A percentile compares a stretch with the other conserved stretches of the same genome.
Evolutionary conservation across 2,797 vertebrate species (phyloP).

Genomic region (Sebastes diaconus): DNA sequence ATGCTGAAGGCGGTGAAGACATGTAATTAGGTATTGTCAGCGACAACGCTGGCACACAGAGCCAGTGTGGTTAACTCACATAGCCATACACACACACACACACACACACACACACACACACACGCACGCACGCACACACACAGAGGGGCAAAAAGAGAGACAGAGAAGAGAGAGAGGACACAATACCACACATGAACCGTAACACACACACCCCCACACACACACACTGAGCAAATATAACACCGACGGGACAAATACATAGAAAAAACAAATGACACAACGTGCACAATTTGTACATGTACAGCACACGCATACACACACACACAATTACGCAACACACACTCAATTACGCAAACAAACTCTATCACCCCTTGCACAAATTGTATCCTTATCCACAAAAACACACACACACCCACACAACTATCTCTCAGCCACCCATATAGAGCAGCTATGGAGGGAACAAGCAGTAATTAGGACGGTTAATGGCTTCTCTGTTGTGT

Average conservation of each 20-base stretch:
- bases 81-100: background rate
- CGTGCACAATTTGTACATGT: background rate
- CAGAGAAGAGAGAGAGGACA: background rate
- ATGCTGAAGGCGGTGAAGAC: constrained; percentile 39
- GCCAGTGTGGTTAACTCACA: constrained; percentile 5
- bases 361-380: background rate
- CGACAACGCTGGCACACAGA: background rate
- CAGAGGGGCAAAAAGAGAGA: background rate
- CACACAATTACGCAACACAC: background rate
- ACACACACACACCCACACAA: background rate
- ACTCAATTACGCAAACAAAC: background rate
- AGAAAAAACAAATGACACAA: background rate
- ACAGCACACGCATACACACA: background rate
- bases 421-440: constrained; percentile 44
- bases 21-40: constrained; percentile 63
- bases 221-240: background rate
- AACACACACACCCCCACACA: background rate
- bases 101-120: rapidly evolving
- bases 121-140: background rate
- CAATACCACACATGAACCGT: background rate
- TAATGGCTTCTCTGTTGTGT: constrained; percentile 76
- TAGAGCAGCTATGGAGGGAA: constrained; percentile 54
- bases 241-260: background rate
- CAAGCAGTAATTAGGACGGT: constrained; percentile 72
- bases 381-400: background rate